A percentile compares a stretch with the other conserved stretches of the same genome.
Evolutionary conservation across 2,113 vertebrate species (phyloP).

Genomic region (Riparia riparia): DNA sequence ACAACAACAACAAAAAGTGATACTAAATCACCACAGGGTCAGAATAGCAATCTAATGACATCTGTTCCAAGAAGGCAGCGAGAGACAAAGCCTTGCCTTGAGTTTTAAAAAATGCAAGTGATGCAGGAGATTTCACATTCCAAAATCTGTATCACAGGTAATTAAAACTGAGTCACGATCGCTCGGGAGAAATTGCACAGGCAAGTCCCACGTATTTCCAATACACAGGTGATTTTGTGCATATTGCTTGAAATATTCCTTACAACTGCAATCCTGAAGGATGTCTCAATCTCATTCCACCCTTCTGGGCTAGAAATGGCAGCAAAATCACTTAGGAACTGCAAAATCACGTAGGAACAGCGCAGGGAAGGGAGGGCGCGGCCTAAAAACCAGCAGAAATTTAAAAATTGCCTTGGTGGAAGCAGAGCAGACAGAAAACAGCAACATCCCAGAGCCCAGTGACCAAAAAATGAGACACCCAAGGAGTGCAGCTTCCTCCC

Average conservation of each 20-base stretch:
- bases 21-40: background rate
- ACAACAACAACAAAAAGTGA: no score
- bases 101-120: background rate
- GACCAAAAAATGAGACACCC: background rate
- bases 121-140: background rate
- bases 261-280: background rate
- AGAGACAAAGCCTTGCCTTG: background rate
- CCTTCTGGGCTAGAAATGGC: background rate
- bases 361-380: background rate
- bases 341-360: background rate
- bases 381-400: background rate
- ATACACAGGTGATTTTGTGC: background rate
- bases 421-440: background rate
- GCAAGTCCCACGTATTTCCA: background rate
- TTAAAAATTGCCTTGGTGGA: background rate
- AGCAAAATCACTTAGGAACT: background rate
- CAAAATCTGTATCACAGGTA: background rate
- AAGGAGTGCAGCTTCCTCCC: background rate
- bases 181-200: fast-evolving
- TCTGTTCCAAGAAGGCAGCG: background rate
- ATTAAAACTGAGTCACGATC: background rate
- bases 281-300: background rate
- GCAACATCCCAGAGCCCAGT: background rate
- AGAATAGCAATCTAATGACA: background rate
- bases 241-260: background rate